phyloP scores from a whole-genome alignment of 2,797 vertebrate species.

The Fundulus diaphanus region DNA sequence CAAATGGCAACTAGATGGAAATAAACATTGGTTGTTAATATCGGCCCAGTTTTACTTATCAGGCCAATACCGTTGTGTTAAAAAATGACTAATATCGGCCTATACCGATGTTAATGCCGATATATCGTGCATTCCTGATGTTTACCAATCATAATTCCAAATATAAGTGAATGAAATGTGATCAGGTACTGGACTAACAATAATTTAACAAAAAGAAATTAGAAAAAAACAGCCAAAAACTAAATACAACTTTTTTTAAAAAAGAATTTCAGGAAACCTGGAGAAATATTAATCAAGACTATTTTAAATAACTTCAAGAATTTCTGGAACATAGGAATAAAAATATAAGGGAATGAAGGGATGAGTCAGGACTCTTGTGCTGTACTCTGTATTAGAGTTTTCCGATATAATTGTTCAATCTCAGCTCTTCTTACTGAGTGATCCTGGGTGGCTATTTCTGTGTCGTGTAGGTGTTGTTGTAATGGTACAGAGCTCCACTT shows the following conservation, averaged over 20 bases:
- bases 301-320: not conserved
- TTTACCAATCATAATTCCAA: not conserved
- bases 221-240: not conserved
- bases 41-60: too few species aligned
- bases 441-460: slow-evolving; percentile 46
- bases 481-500: slow-evolving; percentile 43
- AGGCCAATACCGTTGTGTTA: too few species aligned
- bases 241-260: not conserved
- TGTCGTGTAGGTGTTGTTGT: slow-evolving; percentile 61
- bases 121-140: too few species aligned
- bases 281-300: not conserved
- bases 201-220: not conserved
- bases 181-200: not conserved
- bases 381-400: slow-evolving; percentile 7
- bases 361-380: not conserved
- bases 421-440: slow-evolving; percentile 20
- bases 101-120: too few species aligned
- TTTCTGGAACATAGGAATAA: not conserved
- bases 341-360: not conserved
- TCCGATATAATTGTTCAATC: slow-evolving; percentile 10
- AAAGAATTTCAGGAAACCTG: not conserved
- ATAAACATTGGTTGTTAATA: too few species aligned
- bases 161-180: not conserved
- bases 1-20: too few species aligned
- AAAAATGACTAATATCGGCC: too few species aligned